Percentiles rank a stretch among this genome's conserved stretches.
phyloP scores from a whole-genome alignment of 2,888 invertebrate genomes.

The Scaptomyza tumidula region DNA sequence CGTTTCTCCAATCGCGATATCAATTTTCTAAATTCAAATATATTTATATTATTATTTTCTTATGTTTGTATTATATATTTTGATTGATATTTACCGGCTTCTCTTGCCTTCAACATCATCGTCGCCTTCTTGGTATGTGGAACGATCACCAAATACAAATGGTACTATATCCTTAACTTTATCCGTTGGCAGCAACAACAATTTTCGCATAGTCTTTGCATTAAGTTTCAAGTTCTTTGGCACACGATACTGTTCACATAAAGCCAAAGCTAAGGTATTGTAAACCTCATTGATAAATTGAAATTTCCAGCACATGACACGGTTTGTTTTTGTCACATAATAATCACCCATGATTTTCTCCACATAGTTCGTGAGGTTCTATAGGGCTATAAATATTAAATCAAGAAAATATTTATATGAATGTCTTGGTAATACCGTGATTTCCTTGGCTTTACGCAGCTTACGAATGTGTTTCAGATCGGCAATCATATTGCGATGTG shows the following conservation, averaged over 20 bases:
- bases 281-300: conserved; percentile 83
- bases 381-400: neutral
- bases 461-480: conserved; percentile 70
- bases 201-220: conserved; percentile 33
- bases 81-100: conserved; percentile 27
- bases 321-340: conserved; percentile 78
- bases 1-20: conserved; percentile 74
- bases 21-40: conserved; percentile 48
- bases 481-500: conserved; percentile 78
- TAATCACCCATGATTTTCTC: conserved; percentile 82
- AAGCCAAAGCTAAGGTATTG: conserved; percentile 77
- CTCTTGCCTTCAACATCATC: conserved; percentile 42
- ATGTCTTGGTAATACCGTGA: conserved; percentile 16
- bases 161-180: conserved; percentile 68
- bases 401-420: too few species aligned
- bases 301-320: conserved; percentile 83
- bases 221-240: conserved; percentile 29
- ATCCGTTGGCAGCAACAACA: conserved; percentile 70
- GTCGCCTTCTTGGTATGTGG: conserved; percentile 78
- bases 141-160: conserved; percentile 81
- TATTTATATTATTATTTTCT: neutral
- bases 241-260: conserved; percentile 69
- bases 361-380: conserved; percentile 63
- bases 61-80: neutral
- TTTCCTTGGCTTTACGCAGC: conserved; percentile 58